Percentiles rank a stretch among this genome's conserved stretches.
These are phyloP conservation scores for Butorides virescens DNA, from an alignment of 2,113 vertebrate species.

Conservation along the genomic window DNA sequence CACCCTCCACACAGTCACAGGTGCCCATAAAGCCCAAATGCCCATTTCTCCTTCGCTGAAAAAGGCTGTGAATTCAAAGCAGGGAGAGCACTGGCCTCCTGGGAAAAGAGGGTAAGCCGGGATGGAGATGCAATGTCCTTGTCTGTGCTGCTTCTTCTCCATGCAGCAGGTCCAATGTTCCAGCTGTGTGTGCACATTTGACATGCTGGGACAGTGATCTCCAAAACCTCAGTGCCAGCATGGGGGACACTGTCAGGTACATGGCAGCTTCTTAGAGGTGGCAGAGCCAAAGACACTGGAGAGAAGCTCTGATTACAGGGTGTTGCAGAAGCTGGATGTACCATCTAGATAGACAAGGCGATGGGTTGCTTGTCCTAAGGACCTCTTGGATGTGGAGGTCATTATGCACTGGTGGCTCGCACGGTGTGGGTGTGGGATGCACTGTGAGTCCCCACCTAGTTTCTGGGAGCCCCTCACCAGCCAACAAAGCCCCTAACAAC, in stretches of 20 bases:
- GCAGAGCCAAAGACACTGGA: not conserved
- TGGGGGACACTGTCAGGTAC: too few relatives aligned
- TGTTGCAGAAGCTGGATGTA: not conserved
- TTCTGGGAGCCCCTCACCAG: not conserved
- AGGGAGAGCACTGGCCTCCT: not conserved
- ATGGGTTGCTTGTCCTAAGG: not conserved
- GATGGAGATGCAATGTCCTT: not conserved
- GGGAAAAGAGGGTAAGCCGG: not conserved
- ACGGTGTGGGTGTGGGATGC: accelerated
- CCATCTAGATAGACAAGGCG: not conserved
- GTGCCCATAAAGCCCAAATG: not conserved
- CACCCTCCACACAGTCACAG: not conserved
- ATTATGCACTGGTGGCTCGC: not conserved
- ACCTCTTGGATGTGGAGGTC: not conserved
- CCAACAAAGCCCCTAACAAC: not conserved
- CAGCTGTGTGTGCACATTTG: not conserved
- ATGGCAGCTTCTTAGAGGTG: not conserved
- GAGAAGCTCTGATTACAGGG: not conserved
- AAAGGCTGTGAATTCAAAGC: not conserved
- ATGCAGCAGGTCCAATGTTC: too few relatives aligned
- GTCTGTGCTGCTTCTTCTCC: not conserved
- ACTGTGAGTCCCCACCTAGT: not conserved
- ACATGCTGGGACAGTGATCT: accelerated
- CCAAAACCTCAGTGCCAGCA: not conserved
- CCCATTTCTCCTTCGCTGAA: not conserved